Base-by-base conservation (phyloP, 1,140 invertebrate genomes). In the Alviniconcha marisindica region DNA sequence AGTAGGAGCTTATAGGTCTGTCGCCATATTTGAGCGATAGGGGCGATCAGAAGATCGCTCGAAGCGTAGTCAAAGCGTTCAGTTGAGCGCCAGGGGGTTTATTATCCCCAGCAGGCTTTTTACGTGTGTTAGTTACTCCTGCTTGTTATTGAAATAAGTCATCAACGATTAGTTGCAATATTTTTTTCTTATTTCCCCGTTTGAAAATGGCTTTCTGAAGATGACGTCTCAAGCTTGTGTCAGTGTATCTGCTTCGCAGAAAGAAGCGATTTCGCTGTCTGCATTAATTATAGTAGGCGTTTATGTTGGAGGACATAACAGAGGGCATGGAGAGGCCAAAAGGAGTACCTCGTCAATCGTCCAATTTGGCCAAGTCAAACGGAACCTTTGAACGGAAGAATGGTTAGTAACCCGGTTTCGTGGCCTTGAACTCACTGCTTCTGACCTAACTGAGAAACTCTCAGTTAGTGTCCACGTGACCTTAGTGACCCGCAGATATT, bases 271-370 rank as follows among this genome's bases (percentile, higher is more conserved):
- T 54, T 54, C 60, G 44, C 56, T 63, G 77, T 78, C 79, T 54
- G 21, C n/a, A 28, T 28, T 38, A 51, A 7, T 14, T 33, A 80
- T 28, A 56, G 44, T 51, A 42, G 89, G 87, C 80, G 87, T 93
- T 93, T 89, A 93, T 93, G 90, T 90, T 90, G 90, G 92, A 93
- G 83, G 94, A 93, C 83, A 95, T 66, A 81, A 80, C 28, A 78
- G 77, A 44, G 38, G 82, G 93, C 92, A 96, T 96, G 95, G 96
- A 96, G 92, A 96, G 96, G n/a, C n/a, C n/a, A 94, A 96, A 96
- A 87, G n/a, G 73, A 69, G 92, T 92, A 48, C 93, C 92, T 93
- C 89, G 93, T 94, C 93, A 94, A 92, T 93, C 95, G 93, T 92
- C 95, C 95, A 93, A 94, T 91, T 94, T 94, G 88, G 90, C 94